Base-by-base conservation (phyloP, 2,797 vertebrate genomes). In the Capromys pilorides region DNA sequence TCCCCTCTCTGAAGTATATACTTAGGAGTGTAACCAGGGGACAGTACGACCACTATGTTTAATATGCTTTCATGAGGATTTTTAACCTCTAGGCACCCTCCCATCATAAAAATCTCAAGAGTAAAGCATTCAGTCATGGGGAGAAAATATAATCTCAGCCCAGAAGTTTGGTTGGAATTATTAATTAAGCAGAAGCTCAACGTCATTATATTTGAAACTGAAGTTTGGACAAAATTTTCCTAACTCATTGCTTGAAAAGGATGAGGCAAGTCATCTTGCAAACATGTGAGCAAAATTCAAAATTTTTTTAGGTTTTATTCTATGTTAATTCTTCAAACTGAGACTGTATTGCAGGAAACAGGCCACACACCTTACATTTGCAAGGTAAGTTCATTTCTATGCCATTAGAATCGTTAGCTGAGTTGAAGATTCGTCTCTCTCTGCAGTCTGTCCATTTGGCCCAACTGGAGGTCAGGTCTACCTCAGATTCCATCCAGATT, bases 161-260 rank as follows among this genome's bases (percentile, higher is more conserved):
- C 71, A 2, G 18, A 92, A 83, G 22, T 92, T 86, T 86, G 28
- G 41, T 71, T 86, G 45, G 11, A 88, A 75, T 89, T 31, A 73
- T 33, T 73, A 91, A 36, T 36, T 59, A 51, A 28, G 11, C 77
- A 94, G 45, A 89, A 73, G 82, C n/a, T 91, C 54, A 78, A 69
- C 54, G 24, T 67, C 26, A n/a, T 2, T 78, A 22, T 39, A 88
- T 93, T 94, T 92, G 61, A 88, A 91, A 92, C 8, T 81, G 73
- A 88, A 83, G 67, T 82, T 49, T 51, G 18, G n/a, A 57, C 1
- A 66, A 86, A 36, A 69, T 78, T 91, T 86, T 79, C 41, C 49
- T 85, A 59, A 78, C 91, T 80, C 87, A 73, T 9, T 81, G 24
- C 64, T 96, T 93, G 19, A 78, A 36, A 91, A 85, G 86, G 75